Base-by-base conservation (phyloP, 2,888 invertebrate species). In the Drosophila tripunctata region DNA sequence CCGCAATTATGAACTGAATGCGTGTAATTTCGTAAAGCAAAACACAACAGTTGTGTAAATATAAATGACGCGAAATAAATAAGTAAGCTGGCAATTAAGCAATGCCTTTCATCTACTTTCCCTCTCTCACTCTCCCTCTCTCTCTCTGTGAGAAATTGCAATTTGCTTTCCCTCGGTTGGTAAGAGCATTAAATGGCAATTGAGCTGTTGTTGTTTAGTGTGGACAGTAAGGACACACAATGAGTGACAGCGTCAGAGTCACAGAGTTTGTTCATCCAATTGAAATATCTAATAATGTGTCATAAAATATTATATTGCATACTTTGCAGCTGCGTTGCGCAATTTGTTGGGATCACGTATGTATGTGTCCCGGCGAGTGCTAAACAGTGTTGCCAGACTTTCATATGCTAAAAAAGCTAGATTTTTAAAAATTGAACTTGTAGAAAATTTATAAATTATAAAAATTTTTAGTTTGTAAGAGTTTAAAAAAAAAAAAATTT, bases 251-350 rank as follows among this genome's bases (percentile, higher is more conserved):
- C 47, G 38, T 31, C 30, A 54, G 35, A 14, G 35, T 19, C 17
- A 21, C 7, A 48, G 5, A 24, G 17, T 50, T 5, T 35, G 19
- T 12, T 15, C 50, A 12, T n/a, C 36, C 55, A 68, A 58, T 61
- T 62, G 51, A 62, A 60, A 55, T 57, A 22, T 19, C 14, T 24
- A 40, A 41, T 48, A 61, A 30, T 48, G 30, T 22, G 47, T 55
- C 66, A 30, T 82, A 62, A 76, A 55, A 63, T 57, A 50, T 67
- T 63, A 67, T 75, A 68, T 78, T 74, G 83, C 79, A 80, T 79
- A 79, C 71, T 79, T 80, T 69, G 51, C 56, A 57, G 83, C 71
- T 56, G 52, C 64, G 43, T 15, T 36, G 48, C 45, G 22, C 45
- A 48, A 33, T 55, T 40, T n/a, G 33, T 48, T 54, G n/a, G 15